A percentile compares a stretch with the other conserved stretches of the same genome.
phyloP scores from a whole-genome alignment of 2,797 vertebrate species.

The Pipistrellus nathusii region DNA sequence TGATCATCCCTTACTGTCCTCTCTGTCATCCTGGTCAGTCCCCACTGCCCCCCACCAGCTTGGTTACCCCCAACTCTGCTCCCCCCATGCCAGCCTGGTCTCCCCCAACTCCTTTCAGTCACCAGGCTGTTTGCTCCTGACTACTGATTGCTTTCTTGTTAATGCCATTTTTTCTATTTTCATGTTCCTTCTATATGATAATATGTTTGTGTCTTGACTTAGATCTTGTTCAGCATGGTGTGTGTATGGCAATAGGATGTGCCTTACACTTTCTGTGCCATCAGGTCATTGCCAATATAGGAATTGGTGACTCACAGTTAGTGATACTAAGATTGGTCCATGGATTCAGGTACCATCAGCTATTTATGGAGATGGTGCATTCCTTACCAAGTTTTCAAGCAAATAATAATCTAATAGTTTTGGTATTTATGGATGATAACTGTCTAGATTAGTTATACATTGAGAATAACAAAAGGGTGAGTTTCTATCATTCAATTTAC shows the following conservation, averaged over 20 bases:
- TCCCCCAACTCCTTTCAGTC: no score
- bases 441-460: not conserved
- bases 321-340: not conserved
- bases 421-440: not conserved
- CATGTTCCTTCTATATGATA: not conserved
- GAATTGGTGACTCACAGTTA: not conserved
- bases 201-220: not conserved
- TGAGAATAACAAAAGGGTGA: not conserved
- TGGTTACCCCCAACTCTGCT: no score
- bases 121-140: no score
- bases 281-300: not conserved
- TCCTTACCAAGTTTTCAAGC: not conserved
- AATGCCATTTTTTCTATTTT: not conserved
- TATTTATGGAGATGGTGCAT: not conserved
- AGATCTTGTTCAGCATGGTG: not conserved
- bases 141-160: not conserved
- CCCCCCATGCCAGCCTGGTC: no score
- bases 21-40: no score
- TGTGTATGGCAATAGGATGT: not conserved
- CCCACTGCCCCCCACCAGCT: no score
- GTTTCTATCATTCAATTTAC: not conserved
- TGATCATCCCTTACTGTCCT: no score
- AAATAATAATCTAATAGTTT: not conserved
- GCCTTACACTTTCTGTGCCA: not conserved
- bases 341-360: not conserved